Base-by-base conservation (phyloP, 2,888 invertebrate species). In the Punctoribates punctum region DNA sequence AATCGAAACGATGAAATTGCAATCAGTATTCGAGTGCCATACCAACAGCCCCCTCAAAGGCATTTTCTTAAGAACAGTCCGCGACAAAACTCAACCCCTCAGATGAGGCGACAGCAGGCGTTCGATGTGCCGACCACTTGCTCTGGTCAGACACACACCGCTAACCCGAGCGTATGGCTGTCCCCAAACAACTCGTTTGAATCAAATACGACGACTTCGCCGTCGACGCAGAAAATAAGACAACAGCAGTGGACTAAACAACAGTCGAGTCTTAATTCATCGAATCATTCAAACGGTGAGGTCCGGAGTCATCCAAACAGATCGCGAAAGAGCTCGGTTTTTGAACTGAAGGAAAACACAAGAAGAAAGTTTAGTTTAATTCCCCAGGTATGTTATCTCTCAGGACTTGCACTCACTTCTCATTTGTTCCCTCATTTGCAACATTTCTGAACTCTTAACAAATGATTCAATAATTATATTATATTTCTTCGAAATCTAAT, bases 301-400 rank as follows among this genome's bases (percentile, higher is more conserved):
- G 23, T 75, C 11, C 20, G 48, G 13, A 77, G 75, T 70, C 72
- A 34, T 48, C 34, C 74, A 20, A 67, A 23, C n/a, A 54, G 77
- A n/a, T 75, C 75, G 17, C 77, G 75, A 27, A 70, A 65, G 48
- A 74, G 65, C 60, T 78, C 78, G 15, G 27, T 74, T 29, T 62
- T 29, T 74, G 74, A 74, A 23, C 20, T 74, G 13, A 77, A 77
- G 60, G 77, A 75, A 38, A 70, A 13, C n/a, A 34, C 76, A 25
- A 65, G 65, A 76, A 23, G 78, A 77, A 78, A 78, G 65, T 77
- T 78, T 23, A 77, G 76, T 48, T 42, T 78, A 23, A 74, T 78
- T 48, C 78, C 78, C 38, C 76, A 78, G 46, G 77, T 77, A 46
- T 73, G 75, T 75, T 13, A 13, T 20, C 20, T 48, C 34, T 8